Evolutionary conservation across 2,113 vertebrate genomes (phyloP).

Genomic region (Pavo muticus): DNA sequence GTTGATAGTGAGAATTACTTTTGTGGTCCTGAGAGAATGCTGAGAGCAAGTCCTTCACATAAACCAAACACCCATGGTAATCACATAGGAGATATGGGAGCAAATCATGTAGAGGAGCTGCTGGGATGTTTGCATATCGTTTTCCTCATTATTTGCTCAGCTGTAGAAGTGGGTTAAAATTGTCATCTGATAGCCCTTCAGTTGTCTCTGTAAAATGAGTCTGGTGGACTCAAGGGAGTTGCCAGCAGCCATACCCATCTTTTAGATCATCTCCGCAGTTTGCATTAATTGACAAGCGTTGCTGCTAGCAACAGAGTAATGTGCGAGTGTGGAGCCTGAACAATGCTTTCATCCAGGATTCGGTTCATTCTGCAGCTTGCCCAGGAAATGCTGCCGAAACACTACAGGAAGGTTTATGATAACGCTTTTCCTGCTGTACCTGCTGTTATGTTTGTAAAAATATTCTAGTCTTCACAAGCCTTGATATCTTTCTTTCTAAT

Average conservation of each 20-base stretch:
- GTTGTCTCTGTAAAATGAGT: neutral
- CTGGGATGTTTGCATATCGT: neutral
- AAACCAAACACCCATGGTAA: neutral
- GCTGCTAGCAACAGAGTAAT: neutral
- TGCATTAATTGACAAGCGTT: neutral
- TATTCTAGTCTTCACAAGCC: accelerated
- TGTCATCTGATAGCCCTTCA: neutral
- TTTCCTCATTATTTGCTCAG: constrained; percentile 42
- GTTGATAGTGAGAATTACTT: neutral
- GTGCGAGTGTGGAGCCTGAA: accelerated
- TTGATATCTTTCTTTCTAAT: neutral
- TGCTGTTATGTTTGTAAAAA: neutral
- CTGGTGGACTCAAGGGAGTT: neutral
- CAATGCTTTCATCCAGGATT: accelerated
- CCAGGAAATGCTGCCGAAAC: neutral
- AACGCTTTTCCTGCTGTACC: accelerated
- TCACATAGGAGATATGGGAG: neutral
- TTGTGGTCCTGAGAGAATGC: neutral
- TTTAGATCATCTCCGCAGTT: neutral
- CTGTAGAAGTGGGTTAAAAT: neutral
- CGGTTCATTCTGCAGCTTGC: neutral
- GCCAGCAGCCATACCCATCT: neutral
- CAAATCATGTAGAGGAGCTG: neutral
- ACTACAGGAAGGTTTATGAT: neutral
- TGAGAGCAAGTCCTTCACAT: neutral